phyloP scores from a whole-genome alignment of 2,797 vertebrate species.

The Gobionotothen gibberifrons region DNA sequence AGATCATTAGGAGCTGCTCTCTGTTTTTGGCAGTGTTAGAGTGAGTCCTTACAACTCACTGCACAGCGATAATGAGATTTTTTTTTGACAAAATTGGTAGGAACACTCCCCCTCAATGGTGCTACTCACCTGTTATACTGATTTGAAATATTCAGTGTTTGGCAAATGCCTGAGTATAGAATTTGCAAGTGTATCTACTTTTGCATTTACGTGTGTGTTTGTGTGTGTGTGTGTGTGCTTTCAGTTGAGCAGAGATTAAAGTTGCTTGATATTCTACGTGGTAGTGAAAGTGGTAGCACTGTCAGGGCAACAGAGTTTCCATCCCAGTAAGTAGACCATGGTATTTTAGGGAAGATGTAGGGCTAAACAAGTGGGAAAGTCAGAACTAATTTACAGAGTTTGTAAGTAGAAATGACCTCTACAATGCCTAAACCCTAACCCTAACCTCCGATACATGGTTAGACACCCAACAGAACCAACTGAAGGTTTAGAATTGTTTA shows the following conservation, averaged over 20 bases:
- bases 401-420: not conserved
- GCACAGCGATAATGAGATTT: constrained; percentile 50
- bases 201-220: too few species aligned
- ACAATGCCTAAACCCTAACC: too few species aligned
- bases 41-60: constrained; percentile 35
- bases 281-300: not conserved
- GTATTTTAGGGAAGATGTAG: not conserved
- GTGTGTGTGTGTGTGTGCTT: not conserved
- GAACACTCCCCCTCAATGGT: not conserved
- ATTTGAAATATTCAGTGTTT: not conserved
- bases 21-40: constrained; percentile 40
- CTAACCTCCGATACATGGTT: not conserved
- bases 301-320: constrained; percentile 9
- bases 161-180: not conserved
- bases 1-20: constrained; percentile 35
- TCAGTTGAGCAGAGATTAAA: constrained; percentile 13
- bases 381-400: not conserved
- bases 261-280: constrained; percentile 3
- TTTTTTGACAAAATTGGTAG: constrained; percentile 2
- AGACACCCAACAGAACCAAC: too few species aligned
- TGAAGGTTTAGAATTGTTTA: too few species aligned
- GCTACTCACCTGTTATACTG: constrained; percentile 3
- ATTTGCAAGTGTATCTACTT: not conserved
- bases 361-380: not conserved
- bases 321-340: not conserved